Evolutionary conservation across 35 echinoderm and acorn worm species (phyloP).

Genomic region (Stichopus chloronotus): DNA sequence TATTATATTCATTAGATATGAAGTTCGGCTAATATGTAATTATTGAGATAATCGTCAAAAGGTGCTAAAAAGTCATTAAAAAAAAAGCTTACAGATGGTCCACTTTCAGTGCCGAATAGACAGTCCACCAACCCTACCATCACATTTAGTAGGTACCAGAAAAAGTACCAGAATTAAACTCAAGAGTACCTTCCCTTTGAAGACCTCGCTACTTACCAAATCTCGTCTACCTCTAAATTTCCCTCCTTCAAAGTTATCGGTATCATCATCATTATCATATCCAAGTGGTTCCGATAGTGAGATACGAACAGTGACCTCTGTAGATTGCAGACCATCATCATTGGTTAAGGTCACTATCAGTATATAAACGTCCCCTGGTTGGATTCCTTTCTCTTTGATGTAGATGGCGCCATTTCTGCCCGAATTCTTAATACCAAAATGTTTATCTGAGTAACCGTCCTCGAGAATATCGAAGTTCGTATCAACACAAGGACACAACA

Average conservation of each 20-base stretch:
- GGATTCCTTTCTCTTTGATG: not conserved
- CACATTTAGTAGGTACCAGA: too few relatives aligned
- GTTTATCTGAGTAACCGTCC: not conserved
- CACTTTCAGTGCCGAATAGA: too few relatives aligned
- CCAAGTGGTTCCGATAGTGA: not conserved
- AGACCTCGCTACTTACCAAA: not conserved
- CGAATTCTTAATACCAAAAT: not conserved
- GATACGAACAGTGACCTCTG: not conserved
- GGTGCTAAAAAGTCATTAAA: too few relatives aligned
- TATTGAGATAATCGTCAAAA: too few relatives aligned
- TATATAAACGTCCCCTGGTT: not conserved
- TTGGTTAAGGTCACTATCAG: not conserved
- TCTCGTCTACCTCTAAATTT: not conserved
- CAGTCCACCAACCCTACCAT: too few relatives aligned
- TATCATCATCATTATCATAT: not conserved
- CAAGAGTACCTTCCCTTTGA: not conserved
- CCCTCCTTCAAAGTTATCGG: too few relatives aligned
- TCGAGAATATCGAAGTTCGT: conserved; percentile 7
- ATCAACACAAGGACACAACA: conserved; percentile 1
- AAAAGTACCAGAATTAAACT: too few relatives aligned
- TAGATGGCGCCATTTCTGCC: conserved; percentile 15
- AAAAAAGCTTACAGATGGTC: too few relatives aligned
- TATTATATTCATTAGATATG: too few relatives aligned
- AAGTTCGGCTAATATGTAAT: too few relatives aligned
- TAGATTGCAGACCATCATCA: not conserved